Evolutionary conservation across 92 coral and sea anemone species (phyloP), one percentile per base, ranked within the genome.

Genomic region (Bergia sp.): DNA sequence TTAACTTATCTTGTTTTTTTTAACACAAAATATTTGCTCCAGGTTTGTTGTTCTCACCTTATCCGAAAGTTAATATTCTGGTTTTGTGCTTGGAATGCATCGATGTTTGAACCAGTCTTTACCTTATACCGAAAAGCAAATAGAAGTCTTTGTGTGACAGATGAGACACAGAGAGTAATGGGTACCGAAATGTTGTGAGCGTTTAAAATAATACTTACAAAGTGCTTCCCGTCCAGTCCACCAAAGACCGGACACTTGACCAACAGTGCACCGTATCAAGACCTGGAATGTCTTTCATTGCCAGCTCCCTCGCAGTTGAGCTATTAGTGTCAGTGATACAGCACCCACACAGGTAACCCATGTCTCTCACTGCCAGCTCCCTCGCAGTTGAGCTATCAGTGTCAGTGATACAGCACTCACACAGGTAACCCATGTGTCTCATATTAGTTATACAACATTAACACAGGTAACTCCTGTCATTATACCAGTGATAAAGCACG

Each of bases 261-360:
- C 99, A 97, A 79, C 99, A 97, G 93, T 97, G 99, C 83, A 97
- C 99, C 4, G 99, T 97, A 3, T 96, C 98, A 45, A 89, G 99
- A 67, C 98, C 99, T 44, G 99, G 99, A 76, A 95, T 96, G 93
- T 95, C 98, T 7, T 92, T 83, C 85, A 81, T 96, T 15, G 98
- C 99, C 21, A 95, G 99, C 79, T 95, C 98, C 20, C 90, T 96
- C 80, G 98, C 99, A 15, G 99, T 94, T 0, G 99, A 96, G 66
- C 92, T 96, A 44, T 86, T 96, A 81, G 96, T 96, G 7, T 96
- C 99, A 3, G 86, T 93, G 69, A 83, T 96, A 8, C 99, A 96
- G 55, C 99, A 96, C 85, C 96, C 99, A 61, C 43, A 88, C 21
- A 89, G 96, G 99, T 96, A 79, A 86, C 93, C 47, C 15, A 44